phyloP scores from a whole-genome alignment of 2,113 vertebrate genomes.

The Crotophaga sulcirostris region DNA sequence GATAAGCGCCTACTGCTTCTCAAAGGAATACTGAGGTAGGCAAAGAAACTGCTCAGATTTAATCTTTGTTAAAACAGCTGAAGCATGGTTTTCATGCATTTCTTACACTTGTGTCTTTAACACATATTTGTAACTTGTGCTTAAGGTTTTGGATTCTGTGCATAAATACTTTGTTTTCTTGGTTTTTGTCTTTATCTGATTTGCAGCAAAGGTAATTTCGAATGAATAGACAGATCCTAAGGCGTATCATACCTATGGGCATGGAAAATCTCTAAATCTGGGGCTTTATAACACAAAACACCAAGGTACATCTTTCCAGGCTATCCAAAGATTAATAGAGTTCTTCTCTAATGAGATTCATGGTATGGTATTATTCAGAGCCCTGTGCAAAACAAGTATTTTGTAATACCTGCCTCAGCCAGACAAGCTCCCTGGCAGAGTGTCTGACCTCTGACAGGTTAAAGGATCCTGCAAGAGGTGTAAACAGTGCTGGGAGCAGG shows the following conservation, averaged over 20 bases:
- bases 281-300: not conserved
- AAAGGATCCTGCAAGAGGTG: not conserved
- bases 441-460: not conserved
- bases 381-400: not conserved
- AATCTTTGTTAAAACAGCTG: not conserved
- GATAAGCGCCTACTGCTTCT: not conserved
- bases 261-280: not conserved
- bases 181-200: not conserved
- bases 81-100: not conserved
- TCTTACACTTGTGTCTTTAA: not conserved
- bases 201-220: not conserved
- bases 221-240: not conserved
- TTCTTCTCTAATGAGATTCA: not conserved
- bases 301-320: not conserved
- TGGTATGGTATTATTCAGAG: not conserved
- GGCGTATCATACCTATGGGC: not conserved
- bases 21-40: not conserved
- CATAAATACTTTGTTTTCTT: not conserved
- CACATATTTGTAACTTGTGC: not conserved
- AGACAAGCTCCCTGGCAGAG: not conserved
- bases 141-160: not conserved
- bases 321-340: not conserved
- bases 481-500: not conserved
- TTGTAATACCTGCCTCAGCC: fast-evolving
- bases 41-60: not conserved